Percentiles rank a stretch among this genome's conserved stretches.
phyloP scores from a whole-genome alignment of 2,113 vertebrate genomes.

The Ranitomeya variabilis region DNA sequence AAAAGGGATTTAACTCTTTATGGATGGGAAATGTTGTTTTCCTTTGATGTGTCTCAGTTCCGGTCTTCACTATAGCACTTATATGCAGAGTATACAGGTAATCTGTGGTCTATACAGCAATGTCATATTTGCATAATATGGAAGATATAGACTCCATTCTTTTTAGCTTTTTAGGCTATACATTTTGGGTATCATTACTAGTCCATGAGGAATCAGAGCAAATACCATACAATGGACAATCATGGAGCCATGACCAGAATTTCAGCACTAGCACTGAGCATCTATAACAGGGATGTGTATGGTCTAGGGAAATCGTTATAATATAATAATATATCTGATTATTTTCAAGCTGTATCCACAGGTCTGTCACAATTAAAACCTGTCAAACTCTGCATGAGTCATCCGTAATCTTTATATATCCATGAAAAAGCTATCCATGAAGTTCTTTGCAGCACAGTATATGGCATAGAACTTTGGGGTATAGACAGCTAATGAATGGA shows the following conservation, averaged over 20 bases:
- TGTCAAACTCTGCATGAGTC: neutral
- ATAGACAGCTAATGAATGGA: neutral
- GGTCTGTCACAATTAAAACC: neutral
- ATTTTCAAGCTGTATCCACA: neutral
- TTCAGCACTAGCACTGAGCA: neutral
- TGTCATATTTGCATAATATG: neutral
- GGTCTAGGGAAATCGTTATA: neutral
- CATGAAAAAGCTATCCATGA: neutral
- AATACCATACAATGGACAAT: neutral
- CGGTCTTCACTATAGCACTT: too few relatives aligned
- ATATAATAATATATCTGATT: neutral
- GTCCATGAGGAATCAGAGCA: neutral
- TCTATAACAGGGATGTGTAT: too few relatives aligned
- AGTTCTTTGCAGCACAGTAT: neutral
- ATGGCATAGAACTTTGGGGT: neutral
- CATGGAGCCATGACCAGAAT: neutral
- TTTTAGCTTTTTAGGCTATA: neutral
- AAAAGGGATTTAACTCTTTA: too few relatives aligned
- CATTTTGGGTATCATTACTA: neutral
- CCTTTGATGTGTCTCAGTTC: too few relatives aligned
- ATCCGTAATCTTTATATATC: neutral
- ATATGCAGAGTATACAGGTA: too few relatives aligned
- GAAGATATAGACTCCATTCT: neutral
- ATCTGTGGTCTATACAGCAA: neutral
- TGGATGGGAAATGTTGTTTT: too few relatives aligned